phyloP scores from a whole-genome alignment of 1,140 invertebrate genomes.

The Agrypnia vestita region DNA sequence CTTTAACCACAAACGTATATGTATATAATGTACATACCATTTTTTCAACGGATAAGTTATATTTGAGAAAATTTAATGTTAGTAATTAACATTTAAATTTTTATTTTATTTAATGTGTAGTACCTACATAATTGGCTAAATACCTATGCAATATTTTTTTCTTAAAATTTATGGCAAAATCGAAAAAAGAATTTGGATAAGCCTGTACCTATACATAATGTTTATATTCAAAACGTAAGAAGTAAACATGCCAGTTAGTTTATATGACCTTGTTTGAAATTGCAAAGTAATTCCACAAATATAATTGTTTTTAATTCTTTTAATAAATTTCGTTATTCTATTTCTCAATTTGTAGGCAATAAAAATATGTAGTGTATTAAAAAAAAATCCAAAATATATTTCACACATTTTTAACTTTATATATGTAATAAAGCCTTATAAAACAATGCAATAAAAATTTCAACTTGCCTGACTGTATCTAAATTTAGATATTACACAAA shows the following conservation, averaged over 20 bases:
- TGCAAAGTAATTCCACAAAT: no score
- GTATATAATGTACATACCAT: not conserved
- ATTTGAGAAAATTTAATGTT: not conserved
- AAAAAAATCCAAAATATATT: not conserved
- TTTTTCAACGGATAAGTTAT: not conserved
- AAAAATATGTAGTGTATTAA: no score
- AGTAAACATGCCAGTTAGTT: no score
- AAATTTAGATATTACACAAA: no score
- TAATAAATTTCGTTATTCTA: no score
- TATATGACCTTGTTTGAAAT: no score
- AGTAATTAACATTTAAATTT: not conserved
- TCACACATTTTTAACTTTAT: slow-evolving; percentile 21
- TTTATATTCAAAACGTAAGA: no score
- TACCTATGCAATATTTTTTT: not conserved
- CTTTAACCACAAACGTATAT: not conserved
- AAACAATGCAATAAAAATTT: slow-evolving; percentile 35
- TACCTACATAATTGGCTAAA: not conserved
- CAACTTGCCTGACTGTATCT: not conserved
- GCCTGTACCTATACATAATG: no score
- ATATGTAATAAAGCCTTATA: slow-evolving; percentile 27
- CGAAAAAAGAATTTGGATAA: not conserved
- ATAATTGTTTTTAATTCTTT: no score
- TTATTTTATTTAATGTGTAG: not conserved
- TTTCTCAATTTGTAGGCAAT: no score
- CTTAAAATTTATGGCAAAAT: not conserved